These are phyloP conservation scores for Drosophila sturtevanti DNA, from an alignment of 1,140 invertebrate genomes.

Conservation along the genomic window DNA sequence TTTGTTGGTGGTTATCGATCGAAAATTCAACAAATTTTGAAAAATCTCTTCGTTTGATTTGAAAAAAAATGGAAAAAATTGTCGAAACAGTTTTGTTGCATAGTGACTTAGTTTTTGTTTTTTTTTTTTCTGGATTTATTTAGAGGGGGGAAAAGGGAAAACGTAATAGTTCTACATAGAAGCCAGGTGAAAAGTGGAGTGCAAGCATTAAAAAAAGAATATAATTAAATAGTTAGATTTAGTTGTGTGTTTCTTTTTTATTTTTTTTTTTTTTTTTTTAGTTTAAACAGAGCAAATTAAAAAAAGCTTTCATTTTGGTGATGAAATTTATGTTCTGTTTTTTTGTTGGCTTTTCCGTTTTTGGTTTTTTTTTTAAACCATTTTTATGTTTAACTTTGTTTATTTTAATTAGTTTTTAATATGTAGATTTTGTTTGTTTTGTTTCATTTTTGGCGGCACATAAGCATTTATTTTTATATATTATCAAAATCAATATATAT, in stretches of 20 bases:
- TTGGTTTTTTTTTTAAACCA: conserved; percentile 26
- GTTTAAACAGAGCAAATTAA: conserved; percentile 7
- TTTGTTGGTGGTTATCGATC: background rate
- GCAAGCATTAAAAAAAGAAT: conserved; percentile 3
- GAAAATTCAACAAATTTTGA: background rate
- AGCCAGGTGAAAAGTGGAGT: background rate
- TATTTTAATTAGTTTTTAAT: conserved; percentile 22
- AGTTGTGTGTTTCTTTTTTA: background rate
- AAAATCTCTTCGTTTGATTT: background rate
- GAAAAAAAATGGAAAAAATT: no score
- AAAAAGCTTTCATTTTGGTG: background rate
- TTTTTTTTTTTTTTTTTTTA: background rate
- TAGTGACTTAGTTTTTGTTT: conserved; percentile 13
- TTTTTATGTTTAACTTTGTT: conserved; percentile 20
- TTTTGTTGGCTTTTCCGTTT: conserved; percentile 27
- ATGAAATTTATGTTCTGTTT: conserved; percentile 5
- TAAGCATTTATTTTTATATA: conserved; percentile 36
- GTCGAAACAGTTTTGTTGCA: background rate
- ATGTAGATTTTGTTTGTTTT: conserved; percentile 9
- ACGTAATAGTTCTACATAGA: background rate
- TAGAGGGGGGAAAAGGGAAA: conserved; percentile 1
- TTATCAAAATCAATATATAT: conserved; percentile 59
- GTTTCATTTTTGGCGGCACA: conserved; percentile 30
- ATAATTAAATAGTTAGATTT: conserved; percentile 1
- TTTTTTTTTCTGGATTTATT: background rate